Percentiles rank a stretch among this genome's conserved stretches.
These are phyloP conservation scores for Carassius gibelio DNA, from an alignment of 2,113 vertebrate genomes.

Conservation along the genomic window DNA sequence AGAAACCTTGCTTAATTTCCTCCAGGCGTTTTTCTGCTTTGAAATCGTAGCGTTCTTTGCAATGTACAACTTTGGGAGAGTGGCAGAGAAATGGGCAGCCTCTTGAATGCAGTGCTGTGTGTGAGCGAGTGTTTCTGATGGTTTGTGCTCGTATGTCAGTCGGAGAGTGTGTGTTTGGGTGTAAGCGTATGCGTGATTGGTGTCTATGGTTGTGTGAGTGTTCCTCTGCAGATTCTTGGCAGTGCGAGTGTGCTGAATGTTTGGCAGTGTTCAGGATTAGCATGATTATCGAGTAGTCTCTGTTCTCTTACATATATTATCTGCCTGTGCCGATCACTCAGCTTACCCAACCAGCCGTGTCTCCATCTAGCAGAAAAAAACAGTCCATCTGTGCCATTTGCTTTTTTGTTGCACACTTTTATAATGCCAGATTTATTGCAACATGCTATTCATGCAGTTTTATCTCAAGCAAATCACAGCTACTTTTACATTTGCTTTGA, in stretches of 20 bases:
- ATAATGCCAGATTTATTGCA: slow-evolving; percentile 55
- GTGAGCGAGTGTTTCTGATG: slow-evolving; percentile 6
- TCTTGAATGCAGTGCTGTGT: slow-evolving; percentile 29
- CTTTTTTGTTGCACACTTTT: slow-evolving; percentile 58
- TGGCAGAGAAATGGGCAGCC: slow-evolving; percentile 50
- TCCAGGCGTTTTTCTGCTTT: slow-evolving; percentile 56
- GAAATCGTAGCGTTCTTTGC: slow-evolving; percentile 53
- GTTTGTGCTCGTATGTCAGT: slow-evolving; percentile 14
- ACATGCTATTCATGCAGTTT: slow-evolving; percentile 45
- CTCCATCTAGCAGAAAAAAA: slow-evolving; percentile 57
- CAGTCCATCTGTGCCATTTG: slow-evolving; percentile 59
- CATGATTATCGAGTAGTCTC: slow-evolving; percentile 60
- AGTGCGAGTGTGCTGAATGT: slow-evolving; percentile 53
- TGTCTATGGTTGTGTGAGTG: slow-evolving; percentile 46
- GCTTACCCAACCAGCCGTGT: slow-evolving; percentile 55
- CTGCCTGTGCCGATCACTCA: slow-evolving; percentile 56
- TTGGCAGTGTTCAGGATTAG: slow-evolving; percentile 55
- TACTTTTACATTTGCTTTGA: not conserved
- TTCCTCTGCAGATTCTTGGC: slow-evolving; percentile 70
- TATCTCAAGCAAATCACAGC: slow-evolving; percentile 39
- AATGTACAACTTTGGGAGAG: slow-evolving; percentile 58
- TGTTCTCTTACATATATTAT: slow-evolving; percentile 64
- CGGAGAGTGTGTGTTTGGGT: slow-evolving; percentile 30
- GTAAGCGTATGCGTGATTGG: slow-evolving; percentile 41
- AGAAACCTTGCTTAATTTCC: slow-evolving; percentile 63